A percentile compares a stretch with the other conserved stretches of the same genome.
phyloP scores from a whole-genome alignment of 1,140 invertebrate genomes.

The Galendromus occidentalis region DNA sequence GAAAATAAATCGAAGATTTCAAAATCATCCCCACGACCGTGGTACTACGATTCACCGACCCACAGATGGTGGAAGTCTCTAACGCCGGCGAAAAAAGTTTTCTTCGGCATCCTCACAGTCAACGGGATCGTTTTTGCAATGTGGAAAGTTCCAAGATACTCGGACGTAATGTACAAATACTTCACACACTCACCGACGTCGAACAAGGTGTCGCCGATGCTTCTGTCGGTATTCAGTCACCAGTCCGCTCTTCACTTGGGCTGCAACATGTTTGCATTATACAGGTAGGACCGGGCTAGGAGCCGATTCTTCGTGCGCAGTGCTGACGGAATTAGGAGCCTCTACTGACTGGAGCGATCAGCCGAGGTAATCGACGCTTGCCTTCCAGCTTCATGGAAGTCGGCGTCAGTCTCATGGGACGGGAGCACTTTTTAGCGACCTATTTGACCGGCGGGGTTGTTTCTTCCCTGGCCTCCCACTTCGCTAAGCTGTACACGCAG shows the following conservation, averaged over 20 bases:
- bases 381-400: conserved; percentile 39
- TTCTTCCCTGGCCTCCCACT: background rate
- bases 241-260: conserved; percentile 61
- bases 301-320: no score
- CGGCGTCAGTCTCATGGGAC: conserved; percentile 52
- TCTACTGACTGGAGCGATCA: no score
- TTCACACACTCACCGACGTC: conserved; percentile 60
- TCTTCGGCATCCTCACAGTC: conserved; percentile 49
- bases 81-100: conserved; percentile 50
- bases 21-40: no score
- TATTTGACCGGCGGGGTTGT: conserved; percentile 53
- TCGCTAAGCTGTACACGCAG: no score
- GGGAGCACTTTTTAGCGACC: conserved; percentile 74
- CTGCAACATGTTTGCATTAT: conserved; percentile 86
- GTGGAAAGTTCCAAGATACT: conserved; percentile 54
- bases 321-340: no score
- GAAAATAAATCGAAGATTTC: no score
- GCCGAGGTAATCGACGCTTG: no score
- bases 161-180: conserved; percentile 55
- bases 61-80: conserved; percentile 47
- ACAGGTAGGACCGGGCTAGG: no score
- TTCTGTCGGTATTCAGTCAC: conserved; percentile 82
- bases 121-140: conserved; percentile 60
- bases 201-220: conserved; percentile 54
- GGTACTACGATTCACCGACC: no score